Percentiles rank a stretch among this genome's conserved stretches.
Conservation (phyloP, 92 coral and sea anemone species). For the Plumapathes pennacea region DNA sequence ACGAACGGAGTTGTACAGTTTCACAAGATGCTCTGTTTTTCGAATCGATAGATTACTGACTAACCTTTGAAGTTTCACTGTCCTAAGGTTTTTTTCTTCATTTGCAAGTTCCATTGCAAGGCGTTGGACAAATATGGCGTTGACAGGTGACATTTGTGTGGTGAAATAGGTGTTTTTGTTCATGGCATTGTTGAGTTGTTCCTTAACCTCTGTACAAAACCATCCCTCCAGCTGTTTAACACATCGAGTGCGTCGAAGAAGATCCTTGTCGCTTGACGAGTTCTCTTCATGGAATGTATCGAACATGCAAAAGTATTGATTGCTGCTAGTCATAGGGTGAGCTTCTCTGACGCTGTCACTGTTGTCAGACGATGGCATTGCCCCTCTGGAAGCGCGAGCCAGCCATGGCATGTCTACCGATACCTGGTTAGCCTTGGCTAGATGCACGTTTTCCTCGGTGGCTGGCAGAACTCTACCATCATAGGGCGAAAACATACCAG, state of each 20-base stretch:
- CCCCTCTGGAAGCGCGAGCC: background rate
- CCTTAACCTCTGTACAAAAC: slow-evolving; percentile 21
- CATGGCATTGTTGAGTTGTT: slow-evolving; percentile 24
- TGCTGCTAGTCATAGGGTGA: slow-evolving; percentile 24
- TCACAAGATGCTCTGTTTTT: no score
- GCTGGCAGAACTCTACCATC: slow-evolving; percentile 25
- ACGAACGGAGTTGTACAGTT: no score
- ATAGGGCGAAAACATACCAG: slow-evolving; percentile 25
- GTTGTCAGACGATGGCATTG: background rate
- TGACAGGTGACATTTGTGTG: slow-evolving; percentile 6
- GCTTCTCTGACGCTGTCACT: slow-evolving; percentile 1
- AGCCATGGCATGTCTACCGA: slow-evolving; percentile 38
- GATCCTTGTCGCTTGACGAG: slow-evolving; percentile 22
- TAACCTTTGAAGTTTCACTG: slow-evolving; percentile 12
- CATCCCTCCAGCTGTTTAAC: slow-evolving; percentile 30
- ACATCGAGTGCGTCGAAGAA: slow-evolving; percentile 17
- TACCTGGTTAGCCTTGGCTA: slow-evolving; percentile 8
- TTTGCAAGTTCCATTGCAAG: slow-evolving; percentile 22
- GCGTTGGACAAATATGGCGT: slow-evolving; percentile 37
- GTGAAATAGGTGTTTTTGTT: slow-evolving; percentile 36
- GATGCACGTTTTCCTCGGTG: slow-evolving; percentile 8
- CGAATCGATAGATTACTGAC: no score
- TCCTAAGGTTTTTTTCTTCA: slow-evolving; percentile 9
- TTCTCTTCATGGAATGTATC: slow-evolving; percentile 45
- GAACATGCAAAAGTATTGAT: slow-evolving; percentile 18